phyloP scores from a whole-genome alignment of 2,797 vertebrate species.

The Urocyon cinereoargenteus region DNA sequence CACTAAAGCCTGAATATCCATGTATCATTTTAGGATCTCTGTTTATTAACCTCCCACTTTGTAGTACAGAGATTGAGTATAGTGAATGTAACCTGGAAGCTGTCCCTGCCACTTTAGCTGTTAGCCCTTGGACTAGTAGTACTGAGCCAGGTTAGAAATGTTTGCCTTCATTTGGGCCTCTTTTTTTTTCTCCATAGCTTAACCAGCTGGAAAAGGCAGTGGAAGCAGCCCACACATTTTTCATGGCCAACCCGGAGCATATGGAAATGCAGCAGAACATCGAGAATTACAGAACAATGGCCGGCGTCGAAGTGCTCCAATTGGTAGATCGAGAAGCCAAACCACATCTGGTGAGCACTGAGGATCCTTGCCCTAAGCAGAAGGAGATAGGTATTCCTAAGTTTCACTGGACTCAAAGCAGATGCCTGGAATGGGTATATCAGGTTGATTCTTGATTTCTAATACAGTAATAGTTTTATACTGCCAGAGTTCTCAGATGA shows the following conservation, averaged over 20 bases:
- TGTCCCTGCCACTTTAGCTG: background rate
- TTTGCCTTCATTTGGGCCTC: background rate
- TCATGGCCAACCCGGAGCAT: conserved; percentile 98
- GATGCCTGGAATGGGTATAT: background rate
- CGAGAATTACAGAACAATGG: conserved; percentile 92
- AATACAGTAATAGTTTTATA: background rate
- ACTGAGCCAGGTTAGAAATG: background rate
- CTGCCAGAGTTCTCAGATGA: background rate
- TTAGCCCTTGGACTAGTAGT: background rate
- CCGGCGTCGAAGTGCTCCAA: conserved; percentile 87
- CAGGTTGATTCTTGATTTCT: background rate
- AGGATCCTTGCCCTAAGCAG: rapidly evolving
- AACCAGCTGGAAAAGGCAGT: conserved; percentile 95
- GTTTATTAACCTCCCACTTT: background rate
- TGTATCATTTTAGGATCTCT: background rate
- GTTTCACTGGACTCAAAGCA: background rate
- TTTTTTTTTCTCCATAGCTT: conserved; percentile 87
- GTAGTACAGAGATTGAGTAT: background rate
- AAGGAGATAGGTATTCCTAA: background rate
- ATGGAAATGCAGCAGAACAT: conserved; percentile 95
- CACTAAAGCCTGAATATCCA: background rate
- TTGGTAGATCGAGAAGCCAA: conserved; percentile 93
- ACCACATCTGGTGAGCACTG: conserved; percentile 92
- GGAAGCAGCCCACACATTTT: conserved; percentile 97
- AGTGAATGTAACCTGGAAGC: background rate